Evolutionary conservation across 2,888 invertebrate species (phyloP).

Genomic region (Ichneumon xanthorius): DNA sequence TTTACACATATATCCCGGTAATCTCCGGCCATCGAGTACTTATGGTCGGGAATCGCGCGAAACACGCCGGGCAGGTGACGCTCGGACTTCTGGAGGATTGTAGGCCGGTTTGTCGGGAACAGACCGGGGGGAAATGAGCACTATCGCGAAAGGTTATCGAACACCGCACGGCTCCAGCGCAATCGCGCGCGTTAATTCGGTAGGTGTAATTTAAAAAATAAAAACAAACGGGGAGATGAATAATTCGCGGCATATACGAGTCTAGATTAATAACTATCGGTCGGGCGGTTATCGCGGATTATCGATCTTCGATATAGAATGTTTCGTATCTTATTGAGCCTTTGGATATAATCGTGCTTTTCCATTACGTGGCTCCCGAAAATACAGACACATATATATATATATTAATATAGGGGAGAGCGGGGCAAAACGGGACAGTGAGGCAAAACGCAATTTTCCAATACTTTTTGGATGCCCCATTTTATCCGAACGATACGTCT

Average conservation of each 20-base stretch:
- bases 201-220: conserved; percentile 28
- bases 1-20: neutral
- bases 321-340: neutral
- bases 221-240: conserved; percentile 17
- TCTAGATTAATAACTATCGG: neutral
- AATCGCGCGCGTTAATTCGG: conserved; percentile 22
- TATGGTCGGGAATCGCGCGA: neutral
- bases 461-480: no score
- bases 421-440: no score
- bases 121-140: conserved; percentile 28
- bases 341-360: neutral
- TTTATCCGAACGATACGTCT: no score
- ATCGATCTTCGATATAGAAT: conserved; percentile 30
- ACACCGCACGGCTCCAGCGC: conserved; percentile 40
- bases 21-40: conserved; percentile 19
- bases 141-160: conserved; percentile 66
- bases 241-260: neutral
- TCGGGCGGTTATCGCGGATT: conserved; percentile 21
- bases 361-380: neutral
- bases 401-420: no score
- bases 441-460: no score
- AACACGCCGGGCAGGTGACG: conserved; percentile 60
- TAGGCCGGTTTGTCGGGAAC: conserved; percentile 44
- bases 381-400: neutral
- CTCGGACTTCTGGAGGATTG: conserved; percentile 41